Evolutionary conservation across 1,140 invertebrate genomes (phyloP).

Genomic region (Apis mellifera): DNA sequence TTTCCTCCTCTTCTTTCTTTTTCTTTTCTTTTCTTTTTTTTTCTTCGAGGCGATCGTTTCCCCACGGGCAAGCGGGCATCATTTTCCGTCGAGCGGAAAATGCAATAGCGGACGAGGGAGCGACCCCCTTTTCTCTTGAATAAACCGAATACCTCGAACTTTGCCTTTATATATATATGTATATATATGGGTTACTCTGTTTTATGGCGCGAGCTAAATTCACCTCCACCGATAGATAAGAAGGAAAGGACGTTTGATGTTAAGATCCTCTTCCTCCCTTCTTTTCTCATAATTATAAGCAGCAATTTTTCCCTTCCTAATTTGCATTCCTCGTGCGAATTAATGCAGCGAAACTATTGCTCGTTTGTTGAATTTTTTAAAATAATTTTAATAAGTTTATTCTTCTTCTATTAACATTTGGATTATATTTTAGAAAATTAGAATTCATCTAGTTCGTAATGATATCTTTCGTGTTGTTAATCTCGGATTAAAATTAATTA

Average conservation of each 20-base stretch:
- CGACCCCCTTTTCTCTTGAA: slow-evolving; percentile 29
- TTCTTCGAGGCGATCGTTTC: not conserved
- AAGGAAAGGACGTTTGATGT: slow-evolving; percentile 4
- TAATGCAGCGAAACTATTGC: too few relatives aligned
- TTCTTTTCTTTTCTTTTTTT: not conserved
- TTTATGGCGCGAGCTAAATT: slow-evolving; percentile 45
- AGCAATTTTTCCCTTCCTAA: not conserved
- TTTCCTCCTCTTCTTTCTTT: too few relatives aligned
- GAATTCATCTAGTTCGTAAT: too few relatives aligned
- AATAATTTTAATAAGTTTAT: too few relatives aligned
- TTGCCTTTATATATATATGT: not conserved
- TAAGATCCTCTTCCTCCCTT: not conserved
- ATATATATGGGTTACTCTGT: slow-evolving; percentile 41
- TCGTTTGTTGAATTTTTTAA: too few relatives aligned
- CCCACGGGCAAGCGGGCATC: slow-evolving; percentile 20
- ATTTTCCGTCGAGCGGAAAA: slow-evolving; percentile 62
- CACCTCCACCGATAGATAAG: slow-evolving; percentile 24
- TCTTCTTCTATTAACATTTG: too few relatives aligned
- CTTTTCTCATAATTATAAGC: too few relatives aligned
- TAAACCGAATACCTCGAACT: slow-evolving; percentile 58
- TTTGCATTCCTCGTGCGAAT: not conserved
- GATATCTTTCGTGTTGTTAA: too few relatives aligned
- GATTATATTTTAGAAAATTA: too few relatives aligned
- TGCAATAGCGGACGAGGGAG: slow-evolving; percentile 56
- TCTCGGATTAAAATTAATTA: too few relatives aligned